Base-by-base conservation (phyloP, 53 echinoderm and acorn worm species). In the Holothuria leucospilota region DNA sequence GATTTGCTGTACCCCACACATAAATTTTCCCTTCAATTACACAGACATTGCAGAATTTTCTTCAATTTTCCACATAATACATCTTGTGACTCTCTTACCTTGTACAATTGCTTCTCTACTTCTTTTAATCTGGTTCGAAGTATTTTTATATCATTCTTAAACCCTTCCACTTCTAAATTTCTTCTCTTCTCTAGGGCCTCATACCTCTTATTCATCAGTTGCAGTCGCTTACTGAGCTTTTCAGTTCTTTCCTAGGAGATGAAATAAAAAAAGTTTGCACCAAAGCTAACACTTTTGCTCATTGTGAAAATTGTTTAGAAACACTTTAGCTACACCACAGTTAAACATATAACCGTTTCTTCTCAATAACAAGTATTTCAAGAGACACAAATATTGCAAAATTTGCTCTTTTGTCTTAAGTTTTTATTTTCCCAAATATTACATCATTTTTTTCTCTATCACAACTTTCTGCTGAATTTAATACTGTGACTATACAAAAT, bases 181-280 rank as follows among this genome's bases (percentile, higher is more conserved):
- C 99, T 90, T 71, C 95, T 84, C 75, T 95, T 99, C 92, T 99
- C 99, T 71, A 99, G 84, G 13, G 99, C 99, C 71, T 99, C 93
- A 69, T 98, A 98, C 13, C 98, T 86, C 79, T 98, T 95, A 86
- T 95, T 99, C 99, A 99, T 99, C 89, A 99, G 87, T 41, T 93
- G 95, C 18, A 99, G 78, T 61, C 99, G 86, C 66, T 86, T 95
- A 49, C 90, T 90, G 65, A 99, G 89, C 63, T 99, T 99, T 77
- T 91, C 93, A 20, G 94, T 95, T 62, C 94, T 90, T 29, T 94
- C 99, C 99, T 99, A 84, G 26, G 26, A n/a, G 34, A 59, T 8
- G 0, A 23, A 80, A 12, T 18, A 81, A 86, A 86, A 59, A 64
- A 27, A 79, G 51, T 81, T 34, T 15, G 53, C 59, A 77, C 56